phyloP scores from a whole-genome alignment of 2,797 vertebrate species.

The Falco berigora region DNA sequence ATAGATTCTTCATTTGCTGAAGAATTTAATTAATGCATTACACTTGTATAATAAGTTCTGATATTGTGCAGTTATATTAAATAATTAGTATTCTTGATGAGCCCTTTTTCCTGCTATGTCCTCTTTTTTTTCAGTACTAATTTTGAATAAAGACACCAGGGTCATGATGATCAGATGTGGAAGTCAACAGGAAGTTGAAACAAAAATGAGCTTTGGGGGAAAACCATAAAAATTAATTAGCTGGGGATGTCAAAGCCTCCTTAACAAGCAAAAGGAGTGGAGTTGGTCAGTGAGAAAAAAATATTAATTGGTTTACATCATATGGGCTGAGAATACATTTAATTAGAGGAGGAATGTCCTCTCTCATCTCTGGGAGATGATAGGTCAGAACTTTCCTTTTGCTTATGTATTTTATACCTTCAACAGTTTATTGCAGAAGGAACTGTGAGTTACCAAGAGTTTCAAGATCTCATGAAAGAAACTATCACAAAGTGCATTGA shows the following conservation, averaged over 20 bases:
- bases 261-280: not conserved
- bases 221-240: slow-evolving; percentile 54
- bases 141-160: not conserved
- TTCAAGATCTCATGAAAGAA: not conserved
- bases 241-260: not conserved
- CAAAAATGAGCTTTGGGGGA: slow-evolving; percentile 15
- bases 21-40: slow-evolving; percentile 7
- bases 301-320: slow-evolving; percentile 1
- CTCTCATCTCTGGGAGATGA: not conserved
- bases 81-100: slow-evolving; percentile 19
- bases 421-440: not conserved
- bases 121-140: not conserved
- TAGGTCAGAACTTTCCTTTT: slow-evolving; percentile 6
- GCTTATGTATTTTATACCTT: not conserved
- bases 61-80: not conserved
- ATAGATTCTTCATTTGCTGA: not conserved
- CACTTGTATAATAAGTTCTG: not conserved
- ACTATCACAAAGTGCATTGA: not conserved
- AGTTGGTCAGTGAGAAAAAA: slow-evolving; percentile 7
- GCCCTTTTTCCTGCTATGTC: not conserved
- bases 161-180: not conserved
- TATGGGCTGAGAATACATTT: not conserved
- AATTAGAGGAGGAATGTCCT: slow-evolving; percentile 31
- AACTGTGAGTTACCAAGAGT: not conserved
- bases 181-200: slow-evolving; percentile 21